phyloP scores from a whole-genome alignment of 2,113 vertebrate genomes.

The Oncorhynchus kisutch region DNA sequence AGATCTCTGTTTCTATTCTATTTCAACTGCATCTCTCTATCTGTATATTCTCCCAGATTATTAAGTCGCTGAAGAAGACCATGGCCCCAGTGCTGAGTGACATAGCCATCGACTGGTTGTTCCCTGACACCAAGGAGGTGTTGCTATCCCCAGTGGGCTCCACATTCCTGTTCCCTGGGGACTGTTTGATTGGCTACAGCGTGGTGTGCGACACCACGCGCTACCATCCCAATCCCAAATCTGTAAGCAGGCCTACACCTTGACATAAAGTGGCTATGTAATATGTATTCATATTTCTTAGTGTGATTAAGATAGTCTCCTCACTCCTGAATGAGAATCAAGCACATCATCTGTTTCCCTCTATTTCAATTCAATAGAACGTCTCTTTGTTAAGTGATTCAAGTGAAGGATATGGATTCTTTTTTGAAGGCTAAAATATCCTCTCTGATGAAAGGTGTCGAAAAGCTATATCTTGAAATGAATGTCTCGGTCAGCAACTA shows the following conservation, averaged over 20 bases:
- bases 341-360: neutral
- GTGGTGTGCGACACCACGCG: constrained; percentile 84
- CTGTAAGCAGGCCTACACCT: constrained; percentile 73
- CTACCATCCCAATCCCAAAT: constrained; percentile 80
- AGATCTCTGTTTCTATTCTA: neutral
- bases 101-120: constrained; percentile 91
- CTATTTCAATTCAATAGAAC: neutral
- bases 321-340: neutral
- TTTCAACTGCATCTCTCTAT: neutral
- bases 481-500: neutral
- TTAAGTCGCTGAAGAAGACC: constrained; percentile 89
- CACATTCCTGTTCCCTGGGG: constrained; percentile 90
- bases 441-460: neutral
- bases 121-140: constrained; percentile 88
- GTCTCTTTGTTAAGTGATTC: neutral
- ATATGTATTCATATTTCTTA: neutral
- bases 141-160: constrained; percentile 84
- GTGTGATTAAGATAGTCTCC: neutral
- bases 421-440: neutral
- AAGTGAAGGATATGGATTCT: neutral
- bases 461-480: neutral
- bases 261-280: neutral
- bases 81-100: constrained; percentile 89
- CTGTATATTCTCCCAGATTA: constrained; percentile 75
- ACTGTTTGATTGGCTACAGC: constrained; percentile 84